Conservation (phyloP, 1,140 invertebrate species). For the Leptinotarsa undecemlineata region DNA sequence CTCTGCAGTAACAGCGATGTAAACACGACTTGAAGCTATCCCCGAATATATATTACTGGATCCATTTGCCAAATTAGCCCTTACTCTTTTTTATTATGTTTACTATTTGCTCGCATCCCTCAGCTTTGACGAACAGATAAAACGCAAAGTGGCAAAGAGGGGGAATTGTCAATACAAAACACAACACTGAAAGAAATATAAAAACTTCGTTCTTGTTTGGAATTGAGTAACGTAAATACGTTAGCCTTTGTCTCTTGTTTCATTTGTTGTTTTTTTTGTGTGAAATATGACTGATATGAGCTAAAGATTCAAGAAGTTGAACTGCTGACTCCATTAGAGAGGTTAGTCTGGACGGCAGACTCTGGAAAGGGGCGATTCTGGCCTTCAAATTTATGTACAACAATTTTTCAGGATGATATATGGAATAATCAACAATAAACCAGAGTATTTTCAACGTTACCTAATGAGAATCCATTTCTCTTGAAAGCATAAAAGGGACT, state of each 20-base stretch:
- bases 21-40: too few species aligned
- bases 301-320: not conserved
- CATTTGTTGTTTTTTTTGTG: not conserved
- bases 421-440: too few species aligned
- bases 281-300: not conserved
- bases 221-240: not conserved
- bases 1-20: too few species aligned
- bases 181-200: slow-evolving; percentile 2
- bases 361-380: not conserved
- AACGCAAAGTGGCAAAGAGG: not conserved
- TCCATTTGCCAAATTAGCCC: slow-evolving; percentile 18
- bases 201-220: not conserved
- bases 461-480: too few species aligned
- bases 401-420: too few species aligned
- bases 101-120: not conserved
- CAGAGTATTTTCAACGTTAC: too few species aligned
- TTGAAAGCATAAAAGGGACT: too few species aligned
- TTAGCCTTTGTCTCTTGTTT: too few species aligned
- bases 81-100: slow-evolving; percentile 17
- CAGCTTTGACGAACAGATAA: not conserved
- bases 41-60: slow-evolving; percentile 10
- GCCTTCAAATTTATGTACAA: too few species aligned
- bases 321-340: not conserved
- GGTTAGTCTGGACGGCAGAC: not conserved
- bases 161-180: not conserved